These are phyloP conservation scores for Dendrocopos noguchii DNA, from an alignment of 2,113 vertebrate species.

Conservation along the genomic window DNA sequence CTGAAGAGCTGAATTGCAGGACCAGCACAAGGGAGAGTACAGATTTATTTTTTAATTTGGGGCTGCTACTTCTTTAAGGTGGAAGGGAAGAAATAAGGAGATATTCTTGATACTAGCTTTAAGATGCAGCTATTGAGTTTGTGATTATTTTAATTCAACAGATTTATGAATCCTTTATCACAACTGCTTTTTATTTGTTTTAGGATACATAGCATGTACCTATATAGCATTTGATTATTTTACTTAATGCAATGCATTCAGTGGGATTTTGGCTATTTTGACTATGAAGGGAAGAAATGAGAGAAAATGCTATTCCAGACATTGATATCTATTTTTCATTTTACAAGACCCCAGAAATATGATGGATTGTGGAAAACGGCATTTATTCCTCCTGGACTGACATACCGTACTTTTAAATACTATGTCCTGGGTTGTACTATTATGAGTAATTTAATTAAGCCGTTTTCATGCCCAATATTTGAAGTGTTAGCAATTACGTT, in stretches of 20 bases:
- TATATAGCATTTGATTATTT: background rate
- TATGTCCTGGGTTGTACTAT: background rate
- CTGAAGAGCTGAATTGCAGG: background rate
- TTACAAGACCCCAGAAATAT: background rate
- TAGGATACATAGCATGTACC: background rate
- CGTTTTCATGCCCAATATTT: slow-evolving; percentile 21
- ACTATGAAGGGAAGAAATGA: background rate
- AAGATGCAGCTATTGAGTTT: background rate
- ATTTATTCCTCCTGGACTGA: background rate
- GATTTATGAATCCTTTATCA: background rate
- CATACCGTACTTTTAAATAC: slow-evolving; percentile 12
- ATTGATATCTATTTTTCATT: background rate
- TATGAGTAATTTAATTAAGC: slow-evolving; percentile 35
- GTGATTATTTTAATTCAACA: slow-evolving; percentile 3
- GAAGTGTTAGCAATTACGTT: slow-evolving; percentile 39
- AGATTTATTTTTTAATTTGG: background rate
- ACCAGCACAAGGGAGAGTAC: background rate
- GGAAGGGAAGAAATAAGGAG: background rate
- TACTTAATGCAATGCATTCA: background rate
- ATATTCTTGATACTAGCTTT: background rate
- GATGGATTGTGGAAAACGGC: background rate
- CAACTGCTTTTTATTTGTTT: background rate
- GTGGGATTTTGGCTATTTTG: background rate
- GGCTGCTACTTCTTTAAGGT: background rate
- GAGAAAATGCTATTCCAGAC: background rate